Percentiles rank a stretch among this genome's conserved stretches.
These are phyloP conservation scores for Aphidius gifuensis DNA, from an alignment of 1,140 invertebrate species.

Conservation along the genomic window DNA sequence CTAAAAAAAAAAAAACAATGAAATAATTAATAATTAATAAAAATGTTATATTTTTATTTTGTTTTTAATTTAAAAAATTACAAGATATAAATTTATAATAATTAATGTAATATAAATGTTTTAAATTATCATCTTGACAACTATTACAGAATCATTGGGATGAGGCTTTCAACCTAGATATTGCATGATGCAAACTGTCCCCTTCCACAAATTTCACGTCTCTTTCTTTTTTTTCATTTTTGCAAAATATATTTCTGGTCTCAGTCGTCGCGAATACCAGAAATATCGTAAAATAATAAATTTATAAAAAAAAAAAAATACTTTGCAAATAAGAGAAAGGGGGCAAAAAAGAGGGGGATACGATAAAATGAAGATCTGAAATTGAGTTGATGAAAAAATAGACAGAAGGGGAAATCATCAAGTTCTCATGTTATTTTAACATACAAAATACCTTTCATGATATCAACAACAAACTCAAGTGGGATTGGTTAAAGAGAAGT, in stretches of 20 bases:
- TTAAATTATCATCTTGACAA: too few relatives aligned
- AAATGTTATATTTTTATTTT: too few relatives aligned
- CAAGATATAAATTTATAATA: too few relatives aligned
- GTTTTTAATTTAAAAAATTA: not conserved
- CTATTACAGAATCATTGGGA: not conserved
- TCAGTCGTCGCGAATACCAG: too few relatives aligned
- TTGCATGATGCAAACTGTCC: not conserved
- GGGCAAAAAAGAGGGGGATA: not conserved
- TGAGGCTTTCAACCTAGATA: too few relatives aligned
- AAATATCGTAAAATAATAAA: too few relatives aligned
- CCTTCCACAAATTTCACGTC: not conserved
- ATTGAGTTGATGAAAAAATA: slow-evolving; percentile 4
- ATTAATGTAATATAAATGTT: too few relatives aligned
- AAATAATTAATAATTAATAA: too few relatives aligned
- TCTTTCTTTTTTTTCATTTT: not conserved
- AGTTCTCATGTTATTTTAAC: slow-evolving; percentile 3
- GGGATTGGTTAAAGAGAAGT: slow-evolving; percentile 20
- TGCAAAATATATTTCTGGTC: too few relatives aligned
- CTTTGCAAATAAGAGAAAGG: not conserved
- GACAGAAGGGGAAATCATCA: slow-evolving; percentile 3
- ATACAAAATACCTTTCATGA: slow-evolving; percentile 10
- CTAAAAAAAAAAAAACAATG: too few relatives aligned
- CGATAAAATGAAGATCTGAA: not conserved
- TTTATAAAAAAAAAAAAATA: not conserved
- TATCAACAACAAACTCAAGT: slow-evolving; percentile 5